phyloP scores from a whole-genome alignment of 2,888 invertebrate genomes.

The Heterodera filipjevi region DNA sequence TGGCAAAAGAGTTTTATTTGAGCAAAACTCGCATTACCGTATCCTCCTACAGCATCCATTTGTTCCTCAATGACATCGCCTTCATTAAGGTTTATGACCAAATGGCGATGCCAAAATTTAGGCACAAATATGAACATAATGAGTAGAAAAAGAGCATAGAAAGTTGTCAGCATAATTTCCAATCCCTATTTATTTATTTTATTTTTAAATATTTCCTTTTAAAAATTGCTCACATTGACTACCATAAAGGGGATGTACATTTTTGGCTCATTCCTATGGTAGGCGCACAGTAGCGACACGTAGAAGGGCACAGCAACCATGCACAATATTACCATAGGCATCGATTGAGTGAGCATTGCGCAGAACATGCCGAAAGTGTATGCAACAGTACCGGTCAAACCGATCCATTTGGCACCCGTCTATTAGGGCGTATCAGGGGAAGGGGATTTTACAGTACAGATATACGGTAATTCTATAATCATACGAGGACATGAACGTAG shows the following conservation, averaged over 20 bases:
- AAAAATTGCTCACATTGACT: slow-evolving; percentile 13
- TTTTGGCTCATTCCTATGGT: background rate
- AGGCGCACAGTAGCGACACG: slow-evolving; percentile 17
- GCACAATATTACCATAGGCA: slow-evolving; percentile 5
- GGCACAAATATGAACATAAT: slow-evolving; percentile 17
- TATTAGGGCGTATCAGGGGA: background rate
- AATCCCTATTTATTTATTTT: background rate
- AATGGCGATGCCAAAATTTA: slow-evolving; percentile 19
- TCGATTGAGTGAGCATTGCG: background rate
- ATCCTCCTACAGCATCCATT: background rate
- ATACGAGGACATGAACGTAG: slow-evolving; percentile 14
- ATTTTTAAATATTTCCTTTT: background rate
- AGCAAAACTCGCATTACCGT: background rate
- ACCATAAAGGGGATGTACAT: slow-evolving; percentile 26
- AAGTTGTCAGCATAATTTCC: background rate
- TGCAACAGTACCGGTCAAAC: background rate
- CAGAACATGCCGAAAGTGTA: slow-evolving; percentile 9
- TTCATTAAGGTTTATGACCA: background rate
- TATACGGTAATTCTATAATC: background rate
- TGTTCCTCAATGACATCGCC: background rate
- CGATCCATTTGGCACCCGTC: slow-evolving; percentile 26
- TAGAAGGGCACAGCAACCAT: slow-evolving; percentile 10
- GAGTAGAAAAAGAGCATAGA: slow-evolving; percentile 12
- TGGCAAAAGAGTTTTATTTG: background rate
- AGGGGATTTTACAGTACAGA: background rate